Evolutionary conservation across 2,113 vertebrate genomes (phyloP).

Genomic region (Setophaga coronata): DNA sequence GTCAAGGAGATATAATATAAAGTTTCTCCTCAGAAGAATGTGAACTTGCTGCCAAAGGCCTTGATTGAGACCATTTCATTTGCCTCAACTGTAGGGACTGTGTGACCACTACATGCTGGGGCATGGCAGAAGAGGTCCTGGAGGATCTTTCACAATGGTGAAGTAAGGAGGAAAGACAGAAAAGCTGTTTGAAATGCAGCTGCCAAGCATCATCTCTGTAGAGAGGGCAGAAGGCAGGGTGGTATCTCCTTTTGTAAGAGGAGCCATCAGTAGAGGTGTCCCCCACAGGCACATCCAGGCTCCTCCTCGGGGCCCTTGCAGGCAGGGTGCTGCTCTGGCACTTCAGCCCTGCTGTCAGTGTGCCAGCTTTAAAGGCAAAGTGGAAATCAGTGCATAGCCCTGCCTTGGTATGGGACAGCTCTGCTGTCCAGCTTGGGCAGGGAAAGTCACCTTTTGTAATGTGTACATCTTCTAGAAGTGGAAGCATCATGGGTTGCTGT

Average conservation of each 20-base stretch:
- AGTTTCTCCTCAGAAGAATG: conserved; percentile 45
- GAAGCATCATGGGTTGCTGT: not conserved
- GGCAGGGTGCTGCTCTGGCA: not conserved
- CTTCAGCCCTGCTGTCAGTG: not conserved
- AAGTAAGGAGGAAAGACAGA: not conserved
- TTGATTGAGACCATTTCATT: conserved; percentile 30
- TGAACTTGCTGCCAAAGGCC: conserved; percentile 42
- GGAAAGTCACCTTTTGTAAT: not conserved
- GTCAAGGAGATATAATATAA: conserved; percentile 42
- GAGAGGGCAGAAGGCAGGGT: not conserved
- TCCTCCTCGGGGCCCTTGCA: not conserved
- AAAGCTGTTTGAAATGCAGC: not conserved
- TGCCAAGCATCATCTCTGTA: not conserved
- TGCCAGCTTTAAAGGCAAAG: not conserved
- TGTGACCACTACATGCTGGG: not conserved
- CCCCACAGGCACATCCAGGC: not conserved
- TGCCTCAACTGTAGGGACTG: not conserved
- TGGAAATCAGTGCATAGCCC: not conserved
- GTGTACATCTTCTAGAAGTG: not conserved
- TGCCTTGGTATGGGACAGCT: not conserved
- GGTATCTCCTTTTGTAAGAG: not conserved
- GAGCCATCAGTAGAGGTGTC: not conserved
- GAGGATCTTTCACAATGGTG: not conserved
- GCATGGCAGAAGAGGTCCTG: not conserved
- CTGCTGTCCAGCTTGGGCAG: not conserved